A percentile compares a stretch with the other conserved stretches of the same genome.
These are phyloP conservation scores for Neopelma chrysocephalum DNA, from an alignment of 2,797 vertebrate species.

Conservation along the genomic window DNA sequence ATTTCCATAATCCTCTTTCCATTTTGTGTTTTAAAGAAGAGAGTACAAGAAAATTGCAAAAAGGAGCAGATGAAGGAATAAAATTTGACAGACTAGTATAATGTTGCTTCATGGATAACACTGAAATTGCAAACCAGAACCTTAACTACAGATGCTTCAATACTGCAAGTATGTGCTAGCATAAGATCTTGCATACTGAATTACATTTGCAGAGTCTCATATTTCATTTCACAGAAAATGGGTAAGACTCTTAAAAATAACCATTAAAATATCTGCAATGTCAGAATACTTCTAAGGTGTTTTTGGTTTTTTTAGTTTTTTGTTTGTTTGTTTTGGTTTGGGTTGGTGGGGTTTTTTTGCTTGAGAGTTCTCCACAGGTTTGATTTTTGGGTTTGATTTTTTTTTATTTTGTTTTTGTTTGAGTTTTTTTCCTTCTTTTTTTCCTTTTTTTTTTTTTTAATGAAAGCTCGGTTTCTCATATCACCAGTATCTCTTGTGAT, in stretches of 20 bases:
- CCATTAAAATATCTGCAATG: background rate
- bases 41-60: background rate
- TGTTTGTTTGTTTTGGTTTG: background rate
- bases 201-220: background rate
- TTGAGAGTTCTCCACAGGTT: background rate
- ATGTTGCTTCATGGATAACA: background rate
- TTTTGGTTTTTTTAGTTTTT: background rate
- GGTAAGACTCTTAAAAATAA: background rate
- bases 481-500: background rate
- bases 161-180: background rate
- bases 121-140: background rate
- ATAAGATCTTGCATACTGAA: background rate
- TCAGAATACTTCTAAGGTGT: background rate
- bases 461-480: background rate
- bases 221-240: background rate
- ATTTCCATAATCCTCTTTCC: background rate
- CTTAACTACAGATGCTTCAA: background rate
- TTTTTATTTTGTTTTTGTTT: background rate
- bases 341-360: no score
- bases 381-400: background rate
- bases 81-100: background rate
- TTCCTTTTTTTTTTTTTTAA: no score
- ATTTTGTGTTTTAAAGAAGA: background rate
- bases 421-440: no score
- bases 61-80: background rate